These are phyloP conservation scores for Petrocephalus schoutedeni DNA, from an alignment of 2,797 vertebrate species.

Conservation along the genomic window DNA sequence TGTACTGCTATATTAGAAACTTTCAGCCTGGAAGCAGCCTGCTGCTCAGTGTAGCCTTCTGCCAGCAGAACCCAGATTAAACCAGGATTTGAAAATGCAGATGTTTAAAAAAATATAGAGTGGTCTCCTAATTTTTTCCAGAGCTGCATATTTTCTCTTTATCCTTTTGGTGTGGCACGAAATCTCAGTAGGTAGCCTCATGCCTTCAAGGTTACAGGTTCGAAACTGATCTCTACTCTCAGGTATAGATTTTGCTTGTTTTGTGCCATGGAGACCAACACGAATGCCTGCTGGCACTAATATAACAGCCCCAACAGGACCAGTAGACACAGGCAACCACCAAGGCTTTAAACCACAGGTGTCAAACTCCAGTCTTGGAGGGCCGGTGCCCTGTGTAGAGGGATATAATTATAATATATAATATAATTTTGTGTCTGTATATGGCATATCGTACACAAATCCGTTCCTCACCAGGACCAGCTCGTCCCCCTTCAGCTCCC, in stretches of 20 bases:
- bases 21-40: too few species aligned
- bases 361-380: too few species aligned
- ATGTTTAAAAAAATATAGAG: too few species aligned
- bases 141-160: not conserved
- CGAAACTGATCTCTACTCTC: not conserved
- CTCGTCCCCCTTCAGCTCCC: constrained; percentile 85
- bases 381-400: not conserved
- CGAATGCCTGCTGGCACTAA: not conserved
- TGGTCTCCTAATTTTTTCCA: too few species aligned
- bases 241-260: not conserved
- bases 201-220: not conserved
- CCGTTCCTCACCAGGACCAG: constrained; percentile 81
- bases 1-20: too few species aligned
- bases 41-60: too few species aligned
- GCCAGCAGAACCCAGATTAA: too few species aligned
- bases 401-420: not conserved
- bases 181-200: not conserved
- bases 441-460: not conserved
- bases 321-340: too few species aligned
- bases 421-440: not conserved
- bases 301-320: too few species aligned
- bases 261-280: not conserved
- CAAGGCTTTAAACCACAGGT: not conserved
- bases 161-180: not conserved
- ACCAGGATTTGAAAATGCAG: too few species aligned